These are phyloP conservation scores for Carassius auratus DNA, from an alignment of 2,113 vertebrate genomes.

Conservation along the genomic window DNA sequence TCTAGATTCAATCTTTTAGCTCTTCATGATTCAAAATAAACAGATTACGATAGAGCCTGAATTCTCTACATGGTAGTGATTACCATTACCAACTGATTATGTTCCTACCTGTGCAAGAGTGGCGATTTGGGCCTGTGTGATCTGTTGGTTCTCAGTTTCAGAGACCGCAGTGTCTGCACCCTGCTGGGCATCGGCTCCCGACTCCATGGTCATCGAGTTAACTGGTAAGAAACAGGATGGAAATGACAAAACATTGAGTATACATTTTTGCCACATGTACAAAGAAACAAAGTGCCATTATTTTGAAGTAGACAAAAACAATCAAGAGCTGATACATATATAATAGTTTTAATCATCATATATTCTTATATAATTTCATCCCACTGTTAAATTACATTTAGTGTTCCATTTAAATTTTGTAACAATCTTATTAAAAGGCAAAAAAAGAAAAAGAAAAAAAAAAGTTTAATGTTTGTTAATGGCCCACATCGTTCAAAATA, in stretches of 20 bases:
- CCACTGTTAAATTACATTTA: too few species aligned
- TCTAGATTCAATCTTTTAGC: not conserved
- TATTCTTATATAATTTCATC: too few species aligned
- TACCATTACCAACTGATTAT: not conserved
- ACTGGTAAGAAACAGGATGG: slow-evolving; percentile 67
- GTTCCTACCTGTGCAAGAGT: slow-evolving; percentile 88
- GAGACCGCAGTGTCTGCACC: slow-evolving; percentile 92
- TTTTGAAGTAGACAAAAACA: not conserved
- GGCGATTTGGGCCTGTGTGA: slow-evolving; percentile 75
- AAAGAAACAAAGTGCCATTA: not conserved
- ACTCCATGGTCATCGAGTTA: slow-evolving; percentile 99
- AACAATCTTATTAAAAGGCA: too few species aligned
- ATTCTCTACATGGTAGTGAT: not conserved
- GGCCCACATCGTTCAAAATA: not conserved
- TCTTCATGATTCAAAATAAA: not conserved
- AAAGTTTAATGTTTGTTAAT: too few species aligned
- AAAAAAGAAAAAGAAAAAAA: too few species aligned
- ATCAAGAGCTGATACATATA: too few species aligned
- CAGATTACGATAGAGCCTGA: not conserved
- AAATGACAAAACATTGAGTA: not conserved
- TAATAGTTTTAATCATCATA: too few species aligned
- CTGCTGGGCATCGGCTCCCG: slow-evolving; percentile 94
- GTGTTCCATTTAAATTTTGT: too few species aligned
- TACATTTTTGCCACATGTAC: not conserved
- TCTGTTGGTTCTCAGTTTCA: slow-evolving; percentile 91